Evolutionary conservation across 2,888 invertebrate species (phyloP).

Genomic region (Reticulitermes lucifugus): DNA sequence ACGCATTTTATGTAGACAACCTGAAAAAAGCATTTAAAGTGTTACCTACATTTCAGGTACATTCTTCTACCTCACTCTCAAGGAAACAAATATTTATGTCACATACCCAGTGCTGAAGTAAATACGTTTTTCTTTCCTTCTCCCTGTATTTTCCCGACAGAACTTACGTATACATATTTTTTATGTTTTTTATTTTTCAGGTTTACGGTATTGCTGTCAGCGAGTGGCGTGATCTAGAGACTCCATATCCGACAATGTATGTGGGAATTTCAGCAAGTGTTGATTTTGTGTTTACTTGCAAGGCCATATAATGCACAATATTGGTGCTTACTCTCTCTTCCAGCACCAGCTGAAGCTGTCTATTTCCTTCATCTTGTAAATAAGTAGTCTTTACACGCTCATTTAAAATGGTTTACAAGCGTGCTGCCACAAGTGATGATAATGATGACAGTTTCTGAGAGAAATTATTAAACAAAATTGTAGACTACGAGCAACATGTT

Average conservation of each 20-base stretch:
- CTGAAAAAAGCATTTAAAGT: not conserved
- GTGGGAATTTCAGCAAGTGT: conserved; percentile 42
- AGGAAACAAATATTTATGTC: not conserved
- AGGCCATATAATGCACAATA: not conserved
- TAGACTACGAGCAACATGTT: no score
- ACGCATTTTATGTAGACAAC: not conserved
- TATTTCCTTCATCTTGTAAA: not conserved
- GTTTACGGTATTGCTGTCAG: conserved; percentile 25
- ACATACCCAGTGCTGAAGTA: not conserved
- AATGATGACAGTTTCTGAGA: not conserved
- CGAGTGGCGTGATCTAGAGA: conserved; percentile 31
- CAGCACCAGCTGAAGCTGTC: not conserved
- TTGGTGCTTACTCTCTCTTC: not conserved
- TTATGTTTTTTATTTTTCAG: conserved; percentile 31
- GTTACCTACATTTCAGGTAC: not conserved
- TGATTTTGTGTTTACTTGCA: not conserved
- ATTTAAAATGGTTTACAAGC: not conserved
- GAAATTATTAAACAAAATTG: no score
- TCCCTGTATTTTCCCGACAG: not conserved
- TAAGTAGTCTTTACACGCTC: not conserved
- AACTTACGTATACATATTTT: not conserved
- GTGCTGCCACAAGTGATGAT: not conserved
- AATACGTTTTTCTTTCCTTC: not conserved
- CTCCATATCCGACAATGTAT: conserved; percentile 38
- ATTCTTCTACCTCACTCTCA: not conserved